Base-by-base conservation (phyloP, 2,797 vertebrate genomes). In the Gallinago stenura region DNA sequence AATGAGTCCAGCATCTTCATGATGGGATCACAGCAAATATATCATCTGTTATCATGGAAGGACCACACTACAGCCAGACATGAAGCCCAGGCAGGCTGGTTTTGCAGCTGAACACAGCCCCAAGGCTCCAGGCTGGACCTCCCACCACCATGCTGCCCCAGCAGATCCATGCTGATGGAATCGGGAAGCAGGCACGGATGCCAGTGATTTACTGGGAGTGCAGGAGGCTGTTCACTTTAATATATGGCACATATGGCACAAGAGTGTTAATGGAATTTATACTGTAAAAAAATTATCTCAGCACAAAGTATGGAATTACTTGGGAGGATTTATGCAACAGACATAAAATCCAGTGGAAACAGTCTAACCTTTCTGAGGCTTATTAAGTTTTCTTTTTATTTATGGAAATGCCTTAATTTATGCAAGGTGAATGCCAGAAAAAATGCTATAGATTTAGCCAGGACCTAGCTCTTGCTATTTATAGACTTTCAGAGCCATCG, bases 341-440 rank as follows among this genome's bases (percentile, higher is more conserved):
- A 90, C 58, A 94, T 94, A 92, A 95, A 95, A 96, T 92, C 93
- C 89, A 88, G 39, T 56, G 54, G 91, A 96, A 96, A 86, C 15
- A 83, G 25, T 83, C 82, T 95, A 95, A 83, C 79, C 91, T 91
- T 94, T 94, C 79, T 66, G 77, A 90, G 62, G 69, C 62, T 95
- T 95, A 93, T 89, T 91, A 95, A 65, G 35, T 78, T 96, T 95
- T 71, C 30, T 78, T 61, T 89, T 93, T 91, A 95, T 95, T 96
- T 95, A 95, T 95, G 80, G 76, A 92, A 94, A 88, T 88, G 15
- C 70, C 87, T 94, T 92, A 88, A 94, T 93, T 91, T 93, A 95
- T 96, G 58, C 65, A 88, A 90, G 69, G 58, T 81, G 54, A 93
- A 94, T 50, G 57, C 46, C 65, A 93, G 79, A 39, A 83, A 92